Conservation (phyloP, 2,113 vertebrate genomes). For the Cynoglossus semilaevis region DNA sequence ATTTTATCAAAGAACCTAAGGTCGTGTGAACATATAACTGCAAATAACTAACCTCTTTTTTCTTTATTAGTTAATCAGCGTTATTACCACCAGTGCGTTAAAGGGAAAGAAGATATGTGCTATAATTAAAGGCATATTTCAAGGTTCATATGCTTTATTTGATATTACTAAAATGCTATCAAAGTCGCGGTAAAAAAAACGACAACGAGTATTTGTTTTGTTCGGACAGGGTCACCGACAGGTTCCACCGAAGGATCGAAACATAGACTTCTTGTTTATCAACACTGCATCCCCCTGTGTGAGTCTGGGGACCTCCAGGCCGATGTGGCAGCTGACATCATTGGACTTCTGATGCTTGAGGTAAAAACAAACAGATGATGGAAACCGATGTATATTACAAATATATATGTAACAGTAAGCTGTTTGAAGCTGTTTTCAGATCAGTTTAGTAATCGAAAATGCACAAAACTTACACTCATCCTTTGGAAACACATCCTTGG, state of each 20-base stretch:
- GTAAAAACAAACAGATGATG: constrained; percentile 59
- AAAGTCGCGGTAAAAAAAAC: not conserved
- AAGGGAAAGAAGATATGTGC: constrained; percentile 80
- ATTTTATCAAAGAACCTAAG: not conserved
- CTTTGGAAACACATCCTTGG: too few relatives aligned
- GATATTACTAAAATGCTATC: not conserved
- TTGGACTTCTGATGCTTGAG: constrained; percentile 94
- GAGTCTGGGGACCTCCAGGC: constrained; percentile 90
- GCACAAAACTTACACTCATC: too few relatives aligned
- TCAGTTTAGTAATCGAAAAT: too few relatives aligned
- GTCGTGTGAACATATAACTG: too few relatives aligned
- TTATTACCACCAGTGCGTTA: constrained; percentile 81
- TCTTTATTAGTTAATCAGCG: constrained; percentile 70
- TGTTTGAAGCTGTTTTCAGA: too few relatives aligned
- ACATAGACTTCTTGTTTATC: constrained; percentile 84
- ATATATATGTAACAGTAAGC: too few relatives aligned
- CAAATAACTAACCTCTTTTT: not conserved
- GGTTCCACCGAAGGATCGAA: constrained; percentile 74
- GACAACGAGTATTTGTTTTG: not conserved
- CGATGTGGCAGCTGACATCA: constrained; percentile 85
- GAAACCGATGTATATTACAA: not conserved
- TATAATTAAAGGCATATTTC: constrained; percentile 85
- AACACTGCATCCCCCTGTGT: constrained; percentile 84
- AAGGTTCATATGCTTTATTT: constrained; percentile 72
- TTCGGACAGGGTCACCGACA: constrained; percentile 82